Evolutionary conservation across 2,888 invertebrate genomes (phyloP), one percentile per base, ranked within the genome.

Genomic region (Orthonychiurus folsomi): DNA sequence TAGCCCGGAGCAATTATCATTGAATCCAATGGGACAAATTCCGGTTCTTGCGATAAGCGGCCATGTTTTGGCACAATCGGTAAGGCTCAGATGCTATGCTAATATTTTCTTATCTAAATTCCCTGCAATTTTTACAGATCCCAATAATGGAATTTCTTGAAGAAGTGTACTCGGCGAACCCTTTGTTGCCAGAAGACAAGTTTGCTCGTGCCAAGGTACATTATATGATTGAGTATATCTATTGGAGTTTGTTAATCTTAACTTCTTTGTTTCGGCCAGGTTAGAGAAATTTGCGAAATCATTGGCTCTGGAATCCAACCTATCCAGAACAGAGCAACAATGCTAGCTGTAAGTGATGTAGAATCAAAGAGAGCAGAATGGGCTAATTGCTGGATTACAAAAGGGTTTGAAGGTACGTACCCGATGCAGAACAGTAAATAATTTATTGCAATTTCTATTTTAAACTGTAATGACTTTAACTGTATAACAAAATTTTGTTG

Each of bases 251-350:
- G n/a, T n/a, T n/a, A n/a, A n/a, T n/a, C n/a, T n/a, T n/a, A n/a
- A n/a, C n/a, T n/a, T n/a, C n/a, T n/a, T 37, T 37, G 37, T 37
- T 37, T 37, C 15, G n/a, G n/a, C n/a, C n/a, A 81, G 81, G 81
- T 83, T 0, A 83, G 94, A 65, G 92, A 92, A 78, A 86, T 96
- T 68, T 90, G 91, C 76, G 93, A 94, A 80, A 79, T 89, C 2
- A 93, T 99, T 74, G 86, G 89, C 24, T 88, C 93, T 24, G 95
- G 94, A 52, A 95, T 96, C 73, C 97, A 99, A 77, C 97, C 97
- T 0, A 79, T 97, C 50, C 97, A 97, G 79, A 97, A 97, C 79
- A 80, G 93, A 53, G 84, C 86, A 68, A 92, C 94, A 2, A 80
- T 95, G 15, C 88, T 90, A 73, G 85, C 89, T 26, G 64, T 74